A percentile compares a stretch with the other conserved stretches of the same genome.
Conservation (phyloP, 2,113 vertebrate genomes). For the Prunella himalayana region DNA sequence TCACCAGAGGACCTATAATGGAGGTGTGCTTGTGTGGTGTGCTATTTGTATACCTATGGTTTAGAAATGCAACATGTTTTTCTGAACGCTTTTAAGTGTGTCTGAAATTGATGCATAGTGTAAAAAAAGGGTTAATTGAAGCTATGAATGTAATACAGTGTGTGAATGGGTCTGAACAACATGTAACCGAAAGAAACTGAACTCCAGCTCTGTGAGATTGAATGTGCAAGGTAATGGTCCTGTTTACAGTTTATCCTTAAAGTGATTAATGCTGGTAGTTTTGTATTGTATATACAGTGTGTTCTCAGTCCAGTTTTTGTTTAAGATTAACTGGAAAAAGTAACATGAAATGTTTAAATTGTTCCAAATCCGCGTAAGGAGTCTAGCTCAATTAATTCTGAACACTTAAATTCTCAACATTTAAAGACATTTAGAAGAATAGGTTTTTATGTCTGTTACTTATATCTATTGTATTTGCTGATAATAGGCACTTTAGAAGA, state of each 20-base stretch:
- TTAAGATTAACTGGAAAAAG: neutral
- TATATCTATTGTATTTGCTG: constrained; percentile 63
- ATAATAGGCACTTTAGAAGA: constrained; percentile 77
- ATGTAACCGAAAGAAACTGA: neutral
- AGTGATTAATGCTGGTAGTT: neutral
- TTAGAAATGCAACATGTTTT: neutral
- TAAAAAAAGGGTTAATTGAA: neutral
- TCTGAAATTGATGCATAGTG: neutral
- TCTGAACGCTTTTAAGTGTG: neutral
- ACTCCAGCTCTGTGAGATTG: neutral
- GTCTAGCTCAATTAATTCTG: neutral
- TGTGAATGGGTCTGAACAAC: neutral
- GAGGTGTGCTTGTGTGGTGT: neutral
- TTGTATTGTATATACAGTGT: neutral
- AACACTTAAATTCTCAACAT: neutral
- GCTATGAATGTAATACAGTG: neutral
- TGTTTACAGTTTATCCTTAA: neutral
- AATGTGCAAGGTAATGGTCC: neutral
- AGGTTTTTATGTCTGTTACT: constrained; percentile 49
- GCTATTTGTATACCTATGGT: neutral
- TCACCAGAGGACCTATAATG: neutral
- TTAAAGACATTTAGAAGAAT: neutral
- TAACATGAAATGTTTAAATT: neutral
- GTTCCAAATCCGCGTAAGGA: neutral
- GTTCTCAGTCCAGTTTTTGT: neutral